A percentile compares a stretch with the other conserved stretches of the same genome.
These are phyloP conservation scores for Tetragnatha versicolor DNA, from an alignment of 1,140 invertebrate genomes.

Conservation along the genomic window DNA sequence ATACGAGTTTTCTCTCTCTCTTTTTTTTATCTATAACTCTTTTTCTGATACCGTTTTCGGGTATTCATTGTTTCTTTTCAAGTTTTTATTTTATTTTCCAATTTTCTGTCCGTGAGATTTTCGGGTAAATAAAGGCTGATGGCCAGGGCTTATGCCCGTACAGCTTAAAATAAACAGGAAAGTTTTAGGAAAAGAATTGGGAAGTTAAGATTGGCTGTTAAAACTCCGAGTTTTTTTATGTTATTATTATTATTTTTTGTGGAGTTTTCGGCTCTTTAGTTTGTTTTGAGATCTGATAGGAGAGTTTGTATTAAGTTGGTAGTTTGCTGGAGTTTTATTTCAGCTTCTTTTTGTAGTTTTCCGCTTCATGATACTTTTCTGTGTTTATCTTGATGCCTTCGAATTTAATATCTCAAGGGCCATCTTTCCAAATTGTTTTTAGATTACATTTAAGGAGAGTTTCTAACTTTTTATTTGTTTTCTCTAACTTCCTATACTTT, in stretches of 20 bases:
- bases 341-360: conserved; percentile 20
- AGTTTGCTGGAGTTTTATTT: conserved; percentile 37
- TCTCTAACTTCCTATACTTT: no score
- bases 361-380: conserved; percentile 20
- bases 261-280: conserved; percentile 3
- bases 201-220: conserved; percentile 54
- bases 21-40: conserved; percentile 38
- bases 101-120: conserved; percentile 27
- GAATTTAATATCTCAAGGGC: conserved; percentile 14
- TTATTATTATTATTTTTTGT: conserved; percentile 18
- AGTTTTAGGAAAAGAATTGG: conserved; percentile 36
- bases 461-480: no score
- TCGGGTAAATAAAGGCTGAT: conserved; percentile 47
- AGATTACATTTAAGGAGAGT: conserved; percentile 9
- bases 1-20: conserved; percentile 31
- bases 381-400: conserved; percentile 36
- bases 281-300: conserved; percentile 50
- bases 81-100: conserved; percentile 50
- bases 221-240: conserved; percentile 39
- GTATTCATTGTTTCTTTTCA: conserved; percentile 53
- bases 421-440: conserved; percentile 36
- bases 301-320: conserved; percentile 40
- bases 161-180: conserved; percentile 53
- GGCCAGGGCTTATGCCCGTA: conserved; percentile 3
- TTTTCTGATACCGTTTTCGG: conserved; percentile 34